These are phyloP conservation scores for Sthenelais limicola DNA, from an alignment of 2,888 invertebrate species.

Conservation along the genomic window DNA sequence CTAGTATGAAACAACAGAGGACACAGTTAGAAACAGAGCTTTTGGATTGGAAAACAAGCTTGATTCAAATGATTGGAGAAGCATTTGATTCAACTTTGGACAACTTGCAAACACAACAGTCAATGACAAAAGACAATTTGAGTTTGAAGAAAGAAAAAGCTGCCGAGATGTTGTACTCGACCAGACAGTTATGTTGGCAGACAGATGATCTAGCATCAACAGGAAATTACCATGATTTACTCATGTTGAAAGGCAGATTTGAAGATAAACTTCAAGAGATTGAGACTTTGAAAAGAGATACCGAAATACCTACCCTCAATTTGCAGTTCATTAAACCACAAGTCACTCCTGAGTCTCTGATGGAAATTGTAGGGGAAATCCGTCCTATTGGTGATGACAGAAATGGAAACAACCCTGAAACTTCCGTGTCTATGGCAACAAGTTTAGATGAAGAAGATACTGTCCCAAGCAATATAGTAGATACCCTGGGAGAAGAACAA, in stretches of 20 bases:
- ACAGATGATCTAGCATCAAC: not conserved
- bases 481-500: too few species aligned
- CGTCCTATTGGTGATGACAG: not conserved
- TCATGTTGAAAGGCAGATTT: slow-evolving; percentile 13
- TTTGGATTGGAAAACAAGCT: too few species aligned
- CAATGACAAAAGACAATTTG: too few species aligned
- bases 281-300: not conserved
- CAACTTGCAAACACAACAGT: too few species aligned
- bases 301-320: not conserved
- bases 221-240: slow-evolving; percentile 11
- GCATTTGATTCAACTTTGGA: too few species aligned
- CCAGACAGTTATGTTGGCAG: slow-evolving; percentile 8
- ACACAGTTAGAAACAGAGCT: too few species aligned
- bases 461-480: too few species aligned
- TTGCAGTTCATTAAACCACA: slow-evolving; percentile 19
- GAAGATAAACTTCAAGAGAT: slow-evolving; percentile 11
- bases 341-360: not conserved
- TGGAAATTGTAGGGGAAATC: too few species aligned
- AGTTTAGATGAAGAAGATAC: too few species aligned
- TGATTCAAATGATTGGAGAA: too few species aligned
- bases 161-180: not conserved
- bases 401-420: not conserved
- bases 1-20: too few species aligned
- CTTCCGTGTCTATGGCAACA: not conserved
- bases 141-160: slow-evolving; percentile 16